A percentile compares a stretch with the other conserved stretches of the same genome.
phyloP scores from a whole-genome alignment of 2,113 vertebrate species.

The Hippopotamus amphibius region DNA sequence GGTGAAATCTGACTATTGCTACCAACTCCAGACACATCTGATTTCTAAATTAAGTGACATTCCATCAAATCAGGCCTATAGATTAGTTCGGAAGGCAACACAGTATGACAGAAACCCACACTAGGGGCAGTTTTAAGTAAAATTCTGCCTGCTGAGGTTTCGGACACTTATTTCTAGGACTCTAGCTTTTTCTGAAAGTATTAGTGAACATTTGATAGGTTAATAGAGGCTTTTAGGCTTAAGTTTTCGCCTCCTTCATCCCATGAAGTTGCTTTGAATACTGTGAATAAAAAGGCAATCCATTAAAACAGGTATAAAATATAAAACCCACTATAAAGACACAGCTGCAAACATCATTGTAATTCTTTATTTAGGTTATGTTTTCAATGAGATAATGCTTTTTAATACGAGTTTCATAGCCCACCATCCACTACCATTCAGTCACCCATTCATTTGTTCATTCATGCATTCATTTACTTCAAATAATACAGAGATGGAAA shows the following conservation, averaged over 20 bases:
- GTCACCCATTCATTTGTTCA: not conserved
- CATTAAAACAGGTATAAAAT: not conserved
- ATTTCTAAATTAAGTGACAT: not conserved
- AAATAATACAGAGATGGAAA: not conserved
- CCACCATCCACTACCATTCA: not conserved
- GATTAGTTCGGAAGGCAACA: not conserved
- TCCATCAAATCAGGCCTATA: not conserved
- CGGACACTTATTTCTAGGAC: not conserved
- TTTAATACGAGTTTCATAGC: not conserved
- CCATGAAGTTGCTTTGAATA: not conserved
- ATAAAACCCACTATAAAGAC: constrained; percentile 38
- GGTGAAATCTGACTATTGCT: not conserved
- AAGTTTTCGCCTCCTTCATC: not conserved
- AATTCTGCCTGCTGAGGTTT: not conserved
- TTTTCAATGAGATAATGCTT: not conserved
- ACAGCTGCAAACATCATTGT: not conserved
- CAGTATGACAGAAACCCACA: not conserved
- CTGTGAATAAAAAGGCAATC: not conserved
- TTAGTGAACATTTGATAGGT: not conserved
- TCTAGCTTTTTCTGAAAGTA: not conserved
- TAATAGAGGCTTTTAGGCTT: not conserved
- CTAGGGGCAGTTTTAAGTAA: not conserved
- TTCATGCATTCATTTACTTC: not conserved
- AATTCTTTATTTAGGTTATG: constrained; percentile 34
- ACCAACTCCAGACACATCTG: not conserved